A percentile compares a stretch with the other conserved stretches of the same genome.
phyloP scores from a whole-genome alignment of 2,113 vertebrate genomes.

The Percopsis transmontana region DNA sequence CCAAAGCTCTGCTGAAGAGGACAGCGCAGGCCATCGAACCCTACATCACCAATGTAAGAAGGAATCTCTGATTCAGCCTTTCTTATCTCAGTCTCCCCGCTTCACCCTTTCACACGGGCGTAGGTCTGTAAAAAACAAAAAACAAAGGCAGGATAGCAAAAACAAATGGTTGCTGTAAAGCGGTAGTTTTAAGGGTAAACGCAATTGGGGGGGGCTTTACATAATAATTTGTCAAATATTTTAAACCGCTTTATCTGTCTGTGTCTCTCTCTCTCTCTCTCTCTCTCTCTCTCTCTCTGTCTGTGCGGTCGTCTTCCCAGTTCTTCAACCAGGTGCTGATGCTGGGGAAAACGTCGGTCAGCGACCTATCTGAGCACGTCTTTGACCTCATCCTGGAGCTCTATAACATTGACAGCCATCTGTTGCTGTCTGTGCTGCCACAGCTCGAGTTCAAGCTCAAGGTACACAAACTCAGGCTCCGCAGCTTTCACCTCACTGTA shows the following conservation, averaged over 20 bases:
- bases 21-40: conserved; percentile 97
- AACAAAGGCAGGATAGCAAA: too few relatives aligned
- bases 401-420: conserved; percentile 97
- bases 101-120: not conserved
- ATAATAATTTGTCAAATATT: too few relatives aligned
- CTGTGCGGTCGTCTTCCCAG: conserved; percentile 58
- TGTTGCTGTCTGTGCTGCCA: conserved; percentile 97
- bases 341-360: conserved; percentile 98
- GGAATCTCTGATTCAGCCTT: conserved; percentile 26
- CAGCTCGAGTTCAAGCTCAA: conserved; percentile 99
- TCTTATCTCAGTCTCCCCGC: not conserved
- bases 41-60: conserved; percentile 97
- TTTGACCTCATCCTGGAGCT: conserved; percentile 98
- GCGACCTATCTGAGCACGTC: conserved; percentile 96
- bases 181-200: too few relatives aligned
- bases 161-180: not conserved
- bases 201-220: too few relatives aligned
- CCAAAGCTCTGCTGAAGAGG: conserved; percentile 96
- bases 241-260: not conserved
- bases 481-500: too few relatives aligned
- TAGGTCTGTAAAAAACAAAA: too few relatives aligned
- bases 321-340: conserved; percentile 99
- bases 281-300: not conserved
- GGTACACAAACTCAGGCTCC: conserved; percentile 71
- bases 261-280: not conserved